Evolutionary conservation across 37 sponge, comb jelly and placozoan genomes (phyloP), one percentile per base, ranked within the genome.

Genomic region (Mnemiopsis leidyi): DNA sequence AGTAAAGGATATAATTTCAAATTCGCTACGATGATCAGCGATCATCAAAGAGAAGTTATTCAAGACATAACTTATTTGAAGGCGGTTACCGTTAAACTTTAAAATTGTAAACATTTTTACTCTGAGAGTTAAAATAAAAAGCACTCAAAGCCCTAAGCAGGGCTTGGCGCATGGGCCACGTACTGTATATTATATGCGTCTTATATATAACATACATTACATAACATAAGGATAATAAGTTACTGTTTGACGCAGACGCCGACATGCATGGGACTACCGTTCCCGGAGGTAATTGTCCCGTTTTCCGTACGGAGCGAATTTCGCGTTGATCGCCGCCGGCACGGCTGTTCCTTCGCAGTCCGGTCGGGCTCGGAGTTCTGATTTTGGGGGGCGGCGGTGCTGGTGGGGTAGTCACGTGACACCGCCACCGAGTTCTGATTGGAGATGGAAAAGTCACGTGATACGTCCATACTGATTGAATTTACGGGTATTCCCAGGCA

Each of bases 171-270:
- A n/a, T n/a, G n/a, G n/a, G n/a, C n/a, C n/a, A n/a, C n/a, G n/a
- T n/a, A n/a, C n/a, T 48, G 61, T 48, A 48, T 48, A 48, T 48
- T 48, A 48, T 48, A 48, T 48, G 61, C 61, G n/a, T 48, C 13
- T 48, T 48, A 48, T 48, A 48, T 48, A 48, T 48, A 48, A 48
- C 13, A 48, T 48, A n/a, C n/a, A n/a, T n/a, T n/a, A n/a, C n/a
- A 48, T 48, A 18, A 48, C 13, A 48, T 48, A 48, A 18, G 61
- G 13, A 48, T 48, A 48, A 48, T 48, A 48, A 48, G 73, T 79
- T 35, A 79, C 82, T 79, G 82, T 23, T 79, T 79, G 21, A 79
- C 82, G 21, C 82, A 79, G 5, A 79, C 82, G 20, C 82, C 82
- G 9, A 79, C 82, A 16, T 79, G 82, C 82, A 79, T 79, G 2